These are phyloP conservation scores for Cerastis rubricosa DNA, from an alignment of 2,888 invertebrate species.

Conservation along the genomic window DNA sequence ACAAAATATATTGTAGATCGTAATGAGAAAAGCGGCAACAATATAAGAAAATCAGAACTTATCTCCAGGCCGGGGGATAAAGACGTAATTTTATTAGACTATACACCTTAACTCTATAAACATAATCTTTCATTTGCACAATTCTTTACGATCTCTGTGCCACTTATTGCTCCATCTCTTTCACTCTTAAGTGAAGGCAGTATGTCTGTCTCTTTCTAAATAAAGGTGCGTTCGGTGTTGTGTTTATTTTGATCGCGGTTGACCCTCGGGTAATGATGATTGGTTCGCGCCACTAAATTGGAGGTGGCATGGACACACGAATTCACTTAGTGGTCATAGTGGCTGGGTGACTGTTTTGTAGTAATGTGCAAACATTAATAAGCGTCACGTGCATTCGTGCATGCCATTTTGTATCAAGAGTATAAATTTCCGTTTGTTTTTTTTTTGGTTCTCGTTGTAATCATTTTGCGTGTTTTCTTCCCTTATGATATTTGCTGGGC, in stretches of 20 bases:
- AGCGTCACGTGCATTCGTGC: conserved; percentile 59
- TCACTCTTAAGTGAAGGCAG: conserved; percentile 50
- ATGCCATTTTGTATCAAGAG: conserved; percentile 27
- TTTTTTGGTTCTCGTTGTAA: not conserved
- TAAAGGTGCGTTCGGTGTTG: conserved; percentile 77
- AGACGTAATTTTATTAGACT: conserved; percentile 85
- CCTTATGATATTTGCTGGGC: not conserved
- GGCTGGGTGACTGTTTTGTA: conserved; percentile 62
- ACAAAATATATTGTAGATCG: conserved; percentile 59
- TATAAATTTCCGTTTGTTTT: not conserved
- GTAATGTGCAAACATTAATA: conserved; percentile 69
- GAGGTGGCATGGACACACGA: conserved; percentile 88
- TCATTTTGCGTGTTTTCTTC: not conserved
- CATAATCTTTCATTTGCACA: conserved; percentile 89
- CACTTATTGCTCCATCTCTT: conserved; percentile 68
- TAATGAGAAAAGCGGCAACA: conserved; percentile 61
- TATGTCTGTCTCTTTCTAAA: conserved; percentile 70
- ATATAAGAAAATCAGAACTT: conserved; percentile 80
- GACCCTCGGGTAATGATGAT: conserved; percentile 86
- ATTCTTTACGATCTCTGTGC: conserved; percentile 84
- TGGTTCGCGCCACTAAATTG: conserved; percentile 84
- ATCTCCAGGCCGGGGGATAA: conserved; percentile 79
- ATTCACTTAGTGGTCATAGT: conserved; percentile 87
- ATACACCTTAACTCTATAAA: conserved; percentile 89
- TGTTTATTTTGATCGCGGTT: conserved; percentile 73